phyloP scores from a whole-genome alignment of 2,888 invertebrate species.

The Andrena dorsata region DNA sequence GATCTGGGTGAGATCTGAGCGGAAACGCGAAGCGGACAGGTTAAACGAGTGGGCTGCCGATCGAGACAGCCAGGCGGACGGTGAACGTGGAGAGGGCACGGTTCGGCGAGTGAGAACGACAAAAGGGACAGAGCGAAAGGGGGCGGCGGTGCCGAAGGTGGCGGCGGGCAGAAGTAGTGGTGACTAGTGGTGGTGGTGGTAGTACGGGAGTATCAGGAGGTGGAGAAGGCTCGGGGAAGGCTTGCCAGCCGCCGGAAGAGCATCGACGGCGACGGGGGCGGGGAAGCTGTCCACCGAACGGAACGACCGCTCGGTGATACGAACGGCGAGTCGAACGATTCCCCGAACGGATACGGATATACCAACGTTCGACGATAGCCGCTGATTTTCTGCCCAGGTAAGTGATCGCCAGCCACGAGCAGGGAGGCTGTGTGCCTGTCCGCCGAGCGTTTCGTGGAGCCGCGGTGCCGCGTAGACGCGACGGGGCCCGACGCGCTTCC shows the following conservation, averaged over 20 bases:
- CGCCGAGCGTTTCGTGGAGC: neutral
- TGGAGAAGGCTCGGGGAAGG: conserved; percentile 47
- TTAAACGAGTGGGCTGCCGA: neutral
- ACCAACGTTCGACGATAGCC: conserved; percentile 51
- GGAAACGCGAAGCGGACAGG: conserved; percentile 5
- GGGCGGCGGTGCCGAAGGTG: neutral
- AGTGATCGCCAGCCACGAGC: conserved; percentile 12
- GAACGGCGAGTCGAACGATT: conserved; percentile 74
- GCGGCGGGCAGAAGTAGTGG: conserved; percentile 12
- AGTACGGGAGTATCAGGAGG: conserved; percentile 39
- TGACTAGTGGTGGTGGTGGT: conserved; percentile 23
- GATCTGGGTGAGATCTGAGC: neutral
- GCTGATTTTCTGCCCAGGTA: conserved; percentile 57
- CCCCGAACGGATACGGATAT: conserved; percentile 63
- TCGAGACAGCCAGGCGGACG: neutral
- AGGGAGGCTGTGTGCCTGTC: neutral
- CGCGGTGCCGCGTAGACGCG: neutral
- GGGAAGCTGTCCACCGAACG: conserved; percentile 81
- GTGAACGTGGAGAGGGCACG: conserved; percentile 9
- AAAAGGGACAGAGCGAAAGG: conserved; percentile 8
- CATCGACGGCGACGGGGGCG: conserved; percentile 66
- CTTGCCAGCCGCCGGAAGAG: conserved; percentile 55
- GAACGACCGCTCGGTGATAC: conserved; percentile 77
- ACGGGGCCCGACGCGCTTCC: neutral
- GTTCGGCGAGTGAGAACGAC: conserved; percentile 11